Base-by-base conservation (phyloP, 2,797 vertebrate genomes). In the Toxotes lorentzi region DNA sequence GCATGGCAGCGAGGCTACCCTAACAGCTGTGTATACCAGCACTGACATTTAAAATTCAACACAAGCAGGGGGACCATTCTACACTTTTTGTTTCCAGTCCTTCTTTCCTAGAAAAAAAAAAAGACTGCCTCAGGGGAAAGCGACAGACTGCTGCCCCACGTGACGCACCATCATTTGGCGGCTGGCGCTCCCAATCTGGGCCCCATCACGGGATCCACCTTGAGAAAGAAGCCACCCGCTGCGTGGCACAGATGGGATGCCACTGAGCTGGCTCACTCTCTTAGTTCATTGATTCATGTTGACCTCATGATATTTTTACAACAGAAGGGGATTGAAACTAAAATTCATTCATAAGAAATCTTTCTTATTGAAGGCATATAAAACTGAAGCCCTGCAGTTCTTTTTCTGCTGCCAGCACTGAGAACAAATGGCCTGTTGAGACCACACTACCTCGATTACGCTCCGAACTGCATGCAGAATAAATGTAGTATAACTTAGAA, bases 61-160 rank as follows among this genome's bases (percentile, higher is more conserved):
- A 63, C 5, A 0, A 62, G 34, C 40, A 34, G 24, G 63, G 43
- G 70, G 62, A 79, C 57, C 60, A 43, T 58, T 11, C 67, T 12
- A 34, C 0, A 2, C 34, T 66, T 21, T 59, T 32, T 65, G 43
- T 70, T 68, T 61, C 47, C 40, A 75, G 43, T 60, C 66, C 48
- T 70, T 56, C 48, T 79, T 80, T 73, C 65, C 77, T 27, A 27
- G 27, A 73, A 56, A 63, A 30, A 48, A 19, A 27, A 60, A 62
- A 66, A 83, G 13, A 30, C 7, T 6, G 83, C 85, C 80, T 81
- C 8, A n/a, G 85, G 90, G 85, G 73, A 56, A 79, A 91, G 86
- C 47, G 81, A 93, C 95, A 95, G 93, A 94, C 92, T 86, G 91
- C 64, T 4, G 41, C 91, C 83, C 88, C 72, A 85, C 78, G 78